These are phyloP conservation scores for Ataeniobius toweri DNA, from an alignment of 2,797 vertebrate species.

Conservation along the genomic window DNA sequence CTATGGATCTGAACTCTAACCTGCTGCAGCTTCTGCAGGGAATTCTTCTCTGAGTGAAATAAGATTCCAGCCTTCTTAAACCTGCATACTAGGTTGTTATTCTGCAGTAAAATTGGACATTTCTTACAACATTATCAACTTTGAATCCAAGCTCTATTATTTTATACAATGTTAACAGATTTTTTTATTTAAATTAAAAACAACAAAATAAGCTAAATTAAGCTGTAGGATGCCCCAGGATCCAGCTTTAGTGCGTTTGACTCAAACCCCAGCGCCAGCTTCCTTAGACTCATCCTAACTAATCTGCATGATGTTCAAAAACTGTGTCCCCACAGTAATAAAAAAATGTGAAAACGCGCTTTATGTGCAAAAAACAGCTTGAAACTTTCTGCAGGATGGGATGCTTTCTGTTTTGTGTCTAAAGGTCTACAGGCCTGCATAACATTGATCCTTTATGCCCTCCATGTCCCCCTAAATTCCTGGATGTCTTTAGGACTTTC, in stretches of 20 bases:
- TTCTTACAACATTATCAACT: neutral
- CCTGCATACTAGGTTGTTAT: neutral
- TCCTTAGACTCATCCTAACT: neutral
- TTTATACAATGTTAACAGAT: neutral
- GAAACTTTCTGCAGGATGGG: neutral
- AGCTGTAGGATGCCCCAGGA: too few species aligned
- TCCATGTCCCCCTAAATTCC: neutral
- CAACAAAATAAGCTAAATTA: neutral
- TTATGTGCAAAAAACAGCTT: neutral
- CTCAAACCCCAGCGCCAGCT: too few species aligned
- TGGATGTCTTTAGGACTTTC: neutral
- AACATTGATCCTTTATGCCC: neutral
- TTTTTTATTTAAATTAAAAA: neutral
- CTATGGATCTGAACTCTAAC: slow-evolving; percentile 4
- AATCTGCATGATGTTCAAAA: neutral
- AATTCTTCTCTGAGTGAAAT: neutral
- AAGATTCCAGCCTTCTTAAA: neutral
- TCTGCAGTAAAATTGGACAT: neutral
- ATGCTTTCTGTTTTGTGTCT: neutral
- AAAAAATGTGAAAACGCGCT: neutral
- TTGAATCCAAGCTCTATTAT: neutral
- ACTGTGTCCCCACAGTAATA: neutral
- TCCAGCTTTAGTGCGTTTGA: too few species aligned
- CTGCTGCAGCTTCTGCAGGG: slow-evolving; percentile 4
- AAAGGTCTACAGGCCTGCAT: neutral